Conservation (phyloP, 1,140 invertebrate species). For the Thaumetopoea pityocampa region DNA sequence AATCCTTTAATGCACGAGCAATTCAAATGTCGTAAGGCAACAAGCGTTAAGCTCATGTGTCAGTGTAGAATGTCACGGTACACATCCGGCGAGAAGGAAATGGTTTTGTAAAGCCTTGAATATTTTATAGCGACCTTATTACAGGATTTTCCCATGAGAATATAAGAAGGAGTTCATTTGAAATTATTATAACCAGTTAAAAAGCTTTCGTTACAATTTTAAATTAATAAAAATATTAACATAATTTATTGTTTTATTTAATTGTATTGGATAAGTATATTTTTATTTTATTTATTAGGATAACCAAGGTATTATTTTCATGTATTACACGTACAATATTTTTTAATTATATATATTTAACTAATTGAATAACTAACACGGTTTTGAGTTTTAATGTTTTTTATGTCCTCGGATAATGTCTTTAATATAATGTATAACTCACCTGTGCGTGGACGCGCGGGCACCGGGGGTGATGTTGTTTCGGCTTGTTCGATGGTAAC, state of each 20-base stretch:
- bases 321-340: no score
- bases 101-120: slow-evolving; percentile 17
- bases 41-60: neutral
- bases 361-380: no score
- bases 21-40: slow-evolving; percentile 1
- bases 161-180: slow-evolving; percentile 5
- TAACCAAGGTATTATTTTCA: no score
- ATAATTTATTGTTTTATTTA: no score
- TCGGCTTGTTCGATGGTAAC: slow-evolving; percentile 71
- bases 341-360: no score
- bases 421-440: slow-evolving; percentile 1
- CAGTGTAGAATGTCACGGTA: slow-evolving; percentile 15
- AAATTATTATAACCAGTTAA: slow-evolving; percentile 12
- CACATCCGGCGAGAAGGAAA: slow-evolving; percentile 15
- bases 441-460: slow-evolving; percentile 67
- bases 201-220: slow-evolving; percentile 5
- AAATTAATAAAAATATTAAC: no score
- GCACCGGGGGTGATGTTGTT: slow-evolving; percentile 78
- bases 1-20: no score
- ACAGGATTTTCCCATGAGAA: no score
- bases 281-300: no score
- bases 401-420: no score
- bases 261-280: no score
- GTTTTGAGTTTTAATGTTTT: no score
- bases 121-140: slow-evolving; percentile 18